These are phyloP conservation scores for Beroe ovata DNA, from an alignment of 37 sponge, comb jelly and placozoan species.

Conservation along the genomic window DNA sequence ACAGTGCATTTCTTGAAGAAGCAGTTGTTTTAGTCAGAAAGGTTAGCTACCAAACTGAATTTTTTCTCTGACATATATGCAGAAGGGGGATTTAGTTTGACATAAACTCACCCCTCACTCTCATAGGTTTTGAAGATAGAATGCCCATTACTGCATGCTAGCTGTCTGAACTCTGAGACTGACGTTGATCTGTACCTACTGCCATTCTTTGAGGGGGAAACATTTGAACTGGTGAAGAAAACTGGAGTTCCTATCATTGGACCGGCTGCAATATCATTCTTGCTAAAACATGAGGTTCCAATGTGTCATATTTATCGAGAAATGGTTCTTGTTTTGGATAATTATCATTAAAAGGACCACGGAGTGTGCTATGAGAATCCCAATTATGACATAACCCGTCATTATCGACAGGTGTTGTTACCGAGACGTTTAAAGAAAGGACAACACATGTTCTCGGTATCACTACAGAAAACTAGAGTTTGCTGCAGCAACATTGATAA, in stretches of 20 bases:
- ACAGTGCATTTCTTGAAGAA: conserved; percentile 39
- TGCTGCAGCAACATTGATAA: conserved; percentile 66
- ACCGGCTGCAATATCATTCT: conserved; percentile 21
- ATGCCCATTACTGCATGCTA: conserved; percentile 16
- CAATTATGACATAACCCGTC: too few relatives aligned
- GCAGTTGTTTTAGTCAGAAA: conserved; percentile 8
- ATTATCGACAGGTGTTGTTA: conserved; percentile 17
- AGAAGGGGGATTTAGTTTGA: too few relatives aligned
- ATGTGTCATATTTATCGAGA: too few relatives aligned
- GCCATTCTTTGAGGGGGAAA: conserved; percentile 41
- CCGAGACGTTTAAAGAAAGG: conserved; percentile 45
- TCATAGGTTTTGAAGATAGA: conserved; percentile 23
- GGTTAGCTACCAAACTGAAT: background rate
- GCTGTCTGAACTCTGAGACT: conserved; percentile 4
- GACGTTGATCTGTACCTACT: conserved; percentile 26
- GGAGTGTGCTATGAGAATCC: too few relatives aligned
- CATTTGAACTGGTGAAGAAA: conserved; percentile 21
- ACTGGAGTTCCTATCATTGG: conserved; percentile 31
- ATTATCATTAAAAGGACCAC: too few relatives aligned
- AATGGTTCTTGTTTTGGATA: too few relatives aligned
- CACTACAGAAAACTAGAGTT: background rate
- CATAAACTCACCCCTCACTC: background rate
- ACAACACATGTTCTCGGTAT: conserved; percentile 1
- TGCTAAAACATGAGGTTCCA: conserved; percentile 32
- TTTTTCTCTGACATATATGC: background rate